Conservation (phyloP, 35 echinoderm and acorn worm species). For the Lytechinus variegatus region DNA sequence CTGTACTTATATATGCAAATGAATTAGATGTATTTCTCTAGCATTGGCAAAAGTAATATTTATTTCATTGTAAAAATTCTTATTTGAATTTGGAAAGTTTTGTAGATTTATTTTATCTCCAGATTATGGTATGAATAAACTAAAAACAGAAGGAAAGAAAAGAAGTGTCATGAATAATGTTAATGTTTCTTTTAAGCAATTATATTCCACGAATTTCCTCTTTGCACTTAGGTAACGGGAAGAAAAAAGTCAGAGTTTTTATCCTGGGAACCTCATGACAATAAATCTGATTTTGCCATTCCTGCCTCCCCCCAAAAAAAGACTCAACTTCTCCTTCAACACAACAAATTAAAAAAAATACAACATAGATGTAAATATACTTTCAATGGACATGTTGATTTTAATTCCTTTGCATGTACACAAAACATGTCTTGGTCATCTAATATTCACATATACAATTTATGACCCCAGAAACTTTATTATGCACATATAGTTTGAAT, state of each 20-base stretch:
- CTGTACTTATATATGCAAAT: not conserved
- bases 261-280: no score
- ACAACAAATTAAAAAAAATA: not conserved
- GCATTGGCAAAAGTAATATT: not conserved
- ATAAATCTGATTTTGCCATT: no score
- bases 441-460: slow-evolving; percentile 49
- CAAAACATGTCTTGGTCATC: slow-evolving; percentile 4
- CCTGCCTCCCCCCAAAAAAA: not conserved
- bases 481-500: slow-evolving; percentile 22
- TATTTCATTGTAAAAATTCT: not conserved
- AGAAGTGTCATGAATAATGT: no score
- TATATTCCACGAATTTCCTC: no score
- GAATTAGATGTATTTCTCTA: not conserved
- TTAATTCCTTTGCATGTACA: slow-evolving; percentile 38
- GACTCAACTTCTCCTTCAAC: not conserved
- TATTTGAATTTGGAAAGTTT: not conserved
- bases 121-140: not conserved
- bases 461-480: not conserved
- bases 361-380: not conserved
- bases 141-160: not conserved
- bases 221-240: not conserved
- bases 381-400: slow-evolving; percentile 16
- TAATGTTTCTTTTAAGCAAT: no score
- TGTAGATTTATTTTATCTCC: not conserved
- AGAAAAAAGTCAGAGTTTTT: not conserved